These are phyloP conservation scores for Rhinoraja longicauda DNA, from an alignment of 2,797 vertebrate genomes.

Conservation along the genomic window DNA sequence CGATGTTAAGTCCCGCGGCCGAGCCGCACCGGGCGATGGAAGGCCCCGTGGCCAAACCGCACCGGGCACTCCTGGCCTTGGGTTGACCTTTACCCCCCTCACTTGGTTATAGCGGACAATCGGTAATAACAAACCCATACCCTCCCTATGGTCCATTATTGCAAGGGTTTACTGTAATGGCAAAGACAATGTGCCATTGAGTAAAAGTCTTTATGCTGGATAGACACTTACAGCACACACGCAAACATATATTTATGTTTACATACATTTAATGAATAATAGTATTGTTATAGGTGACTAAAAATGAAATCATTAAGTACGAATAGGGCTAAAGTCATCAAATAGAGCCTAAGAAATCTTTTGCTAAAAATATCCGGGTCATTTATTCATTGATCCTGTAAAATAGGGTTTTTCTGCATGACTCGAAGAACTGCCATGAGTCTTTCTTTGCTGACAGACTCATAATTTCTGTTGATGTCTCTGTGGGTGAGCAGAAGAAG, in stretches of 20 bases:
- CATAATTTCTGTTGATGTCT: background rate
- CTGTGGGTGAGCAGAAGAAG: background rate
- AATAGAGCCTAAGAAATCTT: background rate
- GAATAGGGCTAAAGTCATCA: background rate
- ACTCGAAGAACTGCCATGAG: background rate
- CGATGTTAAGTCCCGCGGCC: too few relatives aligned
- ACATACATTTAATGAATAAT: too few relatives aligned
- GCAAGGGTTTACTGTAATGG: background rate
- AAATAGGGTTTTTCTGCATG: background rate
- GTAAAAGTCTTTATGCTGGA: background rate
- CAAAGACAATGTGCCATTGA: background rate
- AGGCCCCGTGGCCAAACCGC: too few relatives aligned
- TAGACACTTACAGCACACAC: too few relatives aligned
- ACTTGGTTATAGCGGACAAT: too few relatives aligned
- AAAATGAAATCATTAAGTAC: background rate
- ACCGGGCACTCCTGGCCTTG: too few relatives aligned
- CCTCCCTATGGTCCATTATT: too few relatives aligned
- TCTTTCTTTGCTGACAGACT: background rate
- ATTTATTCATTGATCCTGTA: background rate
- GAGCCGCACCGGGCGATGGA: too few relatives aligned
- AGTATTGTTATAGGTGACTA: background rate
- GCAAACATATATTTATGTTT: background rate
- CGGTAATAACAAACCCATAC: too few relatives aligned
- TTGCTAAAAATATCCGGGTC: background rate
- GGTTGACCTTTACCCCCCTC: too few relatives aligned